A percentile compares a stretch with the other conserved stretches of the same genome.
These are phyloP conservation scores for Pachycephala philippinensis DNA, from an alignment of 2,113 vertebrate genomes.

Conservation along the genomic window DNA sequence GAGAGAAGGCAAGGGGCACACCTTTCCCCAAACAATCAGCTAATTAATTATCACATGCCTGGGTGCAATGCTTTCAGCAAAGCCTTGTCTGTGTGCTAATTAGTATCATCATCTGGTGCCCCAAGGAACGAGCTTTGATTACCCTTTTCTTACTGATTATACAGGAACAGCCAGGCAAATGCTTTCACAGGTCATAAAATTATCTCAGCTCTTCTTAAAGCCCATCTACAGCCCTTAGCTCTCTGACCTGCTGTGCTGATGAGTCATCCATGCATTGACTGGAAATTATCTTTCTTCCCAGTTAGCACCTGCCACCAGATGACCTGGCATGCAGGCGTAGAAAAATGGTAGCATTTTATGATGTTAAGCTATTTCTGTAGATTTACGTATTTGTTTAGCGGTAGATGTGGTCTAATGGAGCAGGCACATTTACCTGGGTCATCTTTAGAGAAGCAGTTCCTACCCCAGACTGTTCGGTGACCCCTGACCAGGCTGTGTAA, in stretches of 20 bases:
- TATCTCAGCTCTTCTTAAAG: not conserved
- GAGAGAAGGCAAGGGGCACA: not conserved
- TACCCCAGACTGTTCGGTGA: not conserved
- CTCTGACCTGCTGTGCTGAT: conserved; percentile 27
- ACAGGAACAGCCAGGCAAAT: not conserved
- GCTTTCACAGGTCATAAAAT: conserved; percentile 20
- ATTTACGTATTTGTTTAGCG: not conserved
- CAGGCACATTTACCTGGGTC: not conserved
- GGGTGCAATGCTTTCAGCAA: conserved; percentile 24
- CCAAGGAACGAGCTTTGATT: conserved; percentile 29
- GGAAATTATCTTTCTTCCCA: not conserved
- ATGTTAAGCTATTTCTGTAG: not conserved
- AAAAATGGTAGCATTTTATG: not conserved
- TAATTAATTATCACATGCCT: conserved; percentile 51
- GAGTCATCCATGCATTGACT: not conserved
- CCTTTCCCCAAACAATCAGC: conserved; percentile 23
- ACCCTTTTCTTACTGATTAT: conserved; percentile 28
- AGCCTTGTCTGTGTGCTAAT: conserved; percentile 33
- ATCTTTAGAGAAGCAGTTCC: not conserved
- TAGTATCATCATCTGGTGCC: conserved; percentile 39
- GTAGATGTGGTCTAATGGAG: not conserved
- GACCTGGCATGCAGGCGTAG: not conserved
- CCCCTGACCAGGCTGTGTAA: not conserved
- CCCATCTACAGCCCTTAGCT: not conserved
- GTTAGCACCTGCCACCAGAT: not conserved